Evolutionary conservation across 2,888 invertebrate genomes (phyloP), one percentile per base, ranked within the genome.

Genomic region (Phlogophora meticulosa): DNA sequence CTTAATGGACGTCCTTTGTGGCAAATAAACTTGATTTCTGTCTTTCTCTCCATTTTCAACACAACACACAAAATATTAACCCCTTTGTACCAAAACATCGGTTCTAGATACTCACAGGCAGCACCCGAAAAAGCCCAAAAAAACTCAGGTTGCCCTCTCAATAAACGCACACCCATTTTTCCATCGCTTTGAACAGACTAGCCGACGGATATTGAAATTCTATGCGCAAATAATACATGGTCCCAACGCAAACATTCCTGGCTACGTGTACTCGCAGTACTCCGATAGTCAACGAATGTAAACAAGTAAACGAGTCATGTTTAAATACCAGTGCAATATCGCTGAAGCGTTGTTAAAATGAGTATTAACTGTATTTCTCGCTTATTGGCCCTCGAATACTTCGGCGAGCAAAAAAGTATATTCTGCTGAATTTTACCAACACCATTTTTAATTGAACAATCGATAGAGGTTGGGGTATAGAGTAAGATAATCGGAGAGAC

Each of bases 371-470:
- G 71, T 62, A 80, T 80, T 72, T 43, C 36, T 80, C 76, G 68
- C 68, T 76, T 65, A 75, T 60, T 67, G 73, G 58, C 61, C 45
- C 67, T 56, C 36, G 70, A 53, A 64, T 48, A 72, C 75, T 73
- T 74, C 68, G 22, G 66, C 66, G 59, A 84, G 79, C 84, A 84
- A 87, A 87, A 86, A 88, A 65, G 82, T 82, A 75, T 82, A 74
- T 85, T 86, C 80, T 72, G 82, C 81, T 78, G 86, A 86, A 88
- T 87, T 86, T 88, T 81, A 84, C 83, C 82, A 85, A 75, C 65
- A 75, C 81, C 78, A 82, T 69, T 82, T 84, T 87, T 89, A 85
- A 88, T 87, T 88, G 84, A 85, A 87, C 85, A 83, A 82, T 76
- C 80, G 67, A 69, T 76, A 40, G 36, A 66, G 40, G 22, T 42